A percentile compares a stretch with the other conserved stretches of the same genome.
These are phyloP conservation scores for Ophioninae sp. DNA, from an alignment of 2,888 invertebrate species.

Conservation along the genomic window DNA sequence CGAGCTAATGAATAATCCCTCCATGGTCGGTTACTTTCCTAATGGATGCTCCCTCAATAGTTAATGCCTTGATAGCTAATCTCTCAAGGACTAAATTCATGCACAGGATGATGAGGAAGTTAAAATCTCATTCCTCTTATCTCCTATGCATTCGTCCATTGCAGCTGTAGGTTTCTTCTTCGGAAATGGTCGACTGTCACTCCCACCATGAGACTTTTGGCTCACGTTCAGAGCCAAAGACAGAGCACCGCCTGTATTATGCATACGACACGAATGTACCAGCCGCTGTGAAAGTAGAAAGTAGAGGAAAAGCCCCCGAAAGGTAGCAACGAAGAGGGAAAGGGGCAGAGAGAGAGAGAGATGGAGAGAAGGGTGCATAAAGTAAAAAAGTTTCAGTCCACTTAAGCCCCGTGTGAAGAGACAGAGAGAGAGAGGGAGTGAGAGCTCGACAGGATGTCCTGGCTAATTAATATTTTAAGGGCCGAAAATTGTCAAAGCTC, in stretches of 20 bases:
- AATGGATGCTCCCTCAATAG: not conserved
- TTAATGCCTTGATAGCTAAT: conserved; percentile 21
- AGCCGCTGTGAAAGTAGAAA: not conserved
- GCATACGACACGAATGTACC: conserved; percentile 8
- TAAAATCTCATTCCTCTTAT: not conserved
- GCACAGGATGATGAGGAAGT: not conserved
- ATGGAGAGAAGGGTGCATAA: conserved; percentile 2
- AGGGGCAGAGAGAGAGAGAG: not conserved
- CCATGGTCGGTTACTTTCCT: not conserved
- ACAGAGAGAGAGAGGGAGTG: not conserved
- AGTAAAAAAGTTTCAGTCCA: conserved; percentile 26
- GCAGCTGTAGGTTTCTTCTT: conserved; percentile 6
- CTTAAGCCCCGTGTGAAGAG: not conserved
- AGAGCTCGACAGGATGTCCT: conserved; percentile 5
- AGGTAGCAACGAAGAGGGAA: not conserved
- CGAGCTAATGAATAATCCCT: conserved; percentile 66
- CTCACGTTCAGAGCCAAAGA: conserved; percentile 14
- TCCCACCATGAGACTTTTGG: conserved; percentile 18
- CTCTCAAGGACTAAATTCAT: conserved; percentile 13
- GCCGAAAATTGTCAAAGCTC: conserved; percentile 51
- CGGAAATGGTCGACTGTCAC: conserved; percentile 18
- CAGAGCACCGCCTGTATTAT: conserved; percentile 14
- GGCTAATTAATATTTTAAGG: conserved; percentile 61
- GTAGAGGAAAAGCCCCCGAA: not conserved
- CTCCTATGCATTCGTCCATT: not conserved